Evolutionary conservation across 2,888 invertebrate genomes (phyloP), one percentile per base, ranked within the genome.

Genomic region (Monopis laevigella): DNA sequence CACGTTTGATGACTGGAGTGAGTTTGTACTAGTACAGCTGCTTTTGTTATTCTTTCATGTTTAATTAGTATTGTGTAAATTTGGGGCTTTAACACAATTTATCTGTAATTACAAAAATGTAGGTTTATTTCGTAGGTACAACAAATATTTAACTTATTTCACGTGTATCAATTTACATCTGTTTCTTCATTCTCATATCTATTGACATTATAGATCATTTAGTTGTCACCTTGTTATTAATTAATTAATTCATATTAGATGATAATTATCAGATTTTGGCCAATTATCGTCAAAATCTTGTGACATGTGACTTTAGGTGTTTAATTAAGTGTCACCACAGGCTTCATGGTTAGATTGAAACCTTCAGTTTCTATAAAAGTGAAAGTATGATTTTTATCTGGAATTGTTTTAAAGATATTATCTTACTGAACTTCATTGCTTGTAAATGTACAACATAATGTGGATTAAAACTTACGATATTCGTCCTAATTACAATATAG

Each of bases 1-100:
- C 62, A 67, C 71, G 62, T 60, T 61, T 71, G 69, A 71, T 65
- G 68, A 62, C 46, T 49, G 49, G 13, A 21, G 3, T 21, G 12
- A 19, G 19, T 17, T 32, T 14, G 32, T n/a, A n/a, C n/a, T n/a
- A 17, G 14, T 32, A 14, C 32, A 32, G 32, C 16, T 32, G 32
- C 32, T 17, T 17, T 32, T 32, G 32, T 32, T 32, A 32, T 32
- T 32, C 10, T 17, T 7, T 32, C 14, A 6, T 32, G 17, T 32
- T 6, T 32, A 32, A 32, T 32, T 32, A 32, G 16, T 32, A 17
- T 16, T 32, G 17, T 32, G 32, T 32, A 16, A 14, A 32, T 32
- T 32, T 32, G 13, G 32, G 32, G 32, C 13, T 5, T n/a, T 8
- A 14, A n/a, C n/a, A n/a, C n/a, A n/a, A 24, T 24, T 24, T 10